These are phyloP conservation scores for Emmelina monodactyla DNA, from an alignment of 2,888 invertebrate species.

Conservation along the genomic window DNA sequence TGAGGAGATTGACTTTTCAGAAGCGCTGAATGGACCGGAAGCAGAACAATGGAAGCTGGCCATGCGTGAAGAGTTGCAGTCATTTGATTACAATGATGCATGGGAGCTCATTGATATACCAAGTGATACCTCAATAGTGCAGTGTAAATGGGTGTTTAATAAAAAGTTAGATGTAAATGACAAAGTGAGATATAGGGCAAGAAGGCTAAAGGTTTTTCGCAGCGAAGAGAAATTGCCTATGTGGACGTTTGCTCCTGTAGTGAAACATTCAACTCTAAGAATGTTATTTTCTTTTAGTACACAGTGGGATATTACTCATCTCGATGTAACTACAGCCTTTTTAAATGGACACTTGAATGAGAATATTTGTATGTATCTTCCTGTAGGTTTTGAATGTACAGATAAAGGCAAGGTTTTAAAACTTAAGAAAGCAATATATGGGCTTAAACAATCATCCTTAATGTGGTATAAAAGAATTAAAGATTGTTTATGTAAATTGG, in stretches of 20 bases:
- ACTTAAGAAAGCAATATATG: not conserved
- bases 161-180: no score
- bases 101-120: not conserved
- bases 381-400: not conserved
- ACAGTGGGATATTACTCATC: not conserved
- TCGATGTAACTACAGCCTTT: not conserved
- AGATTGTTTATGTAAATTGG: not conserved
- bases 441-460: conserved; percentile 3
- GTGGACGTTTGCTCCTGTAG: no score
- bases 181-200: no score
- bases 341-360: not conserved
- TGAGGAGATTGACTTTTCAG: not conserved
- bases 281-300: no score
- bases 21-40: not conserved
- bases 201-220: no score
- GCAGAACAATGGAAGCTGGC: not conserved
- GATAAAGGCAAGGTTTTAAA: no score
- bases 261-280: no score
- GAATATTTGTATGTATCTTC: not conserved
- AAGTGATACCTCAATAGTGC: not conserved
- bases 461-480: not conserved
- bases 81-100: not conserved
- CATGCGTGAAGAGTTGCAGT: not conserved
- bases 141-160: no score
- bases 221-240: no score